Evolutionary conservation across 2,113 vertebrate species (phyloP).

Genomic region (Psittacula cyanocephala): DNA sequence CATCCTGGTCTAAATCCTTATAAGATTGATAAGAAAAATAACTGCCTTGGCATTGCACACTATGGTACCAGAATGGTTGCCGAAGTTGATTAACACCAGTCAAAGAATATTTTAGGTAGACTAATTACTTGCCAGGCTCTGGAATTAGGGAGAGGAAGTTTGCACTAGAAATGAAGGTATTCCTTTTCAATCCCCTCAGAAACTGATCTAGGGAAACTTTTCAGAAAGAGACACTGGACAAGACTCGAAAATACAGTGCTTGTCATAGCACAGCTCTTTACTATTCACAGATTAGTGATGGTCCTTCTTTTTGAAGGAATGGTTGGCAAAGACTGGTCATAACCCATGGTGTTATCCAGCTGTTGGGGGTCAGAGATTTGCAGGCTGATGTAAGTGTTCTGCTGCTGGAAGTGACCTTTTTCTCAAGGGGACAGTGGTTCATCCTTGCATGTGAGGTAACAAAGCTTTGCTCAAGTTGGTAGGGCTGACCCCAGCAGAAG

Average conservation of each 20-base stretch:
- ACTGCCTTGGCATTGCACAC: background rate
- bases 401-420: background rate
- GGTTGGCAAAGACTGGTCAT: background rate
- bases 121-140: background rate
- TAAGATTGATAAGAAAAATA: slow-evolving; percentile 23
- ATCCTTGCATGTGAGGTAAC: background rate
- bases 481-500: background rate
- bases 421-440: background rate
- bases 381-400: background rate
- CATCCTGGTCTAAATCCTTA: slow-evolving; percentile 47
- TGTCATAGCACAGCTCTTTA: background rate
- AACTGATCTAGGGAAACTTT: background rate
- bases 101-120: background rate
- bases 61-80: background rate
- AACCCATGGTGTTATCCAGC: background rate
- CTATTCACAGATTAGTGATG: background rate
- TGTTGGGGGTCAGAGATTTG: background rate
- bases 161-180: background rate
- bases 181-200: background rate
- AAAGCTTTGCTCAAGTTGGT: background rate
- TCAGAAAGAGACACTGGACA: background rate
- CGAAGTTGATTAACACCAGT: background rate
- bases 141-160: background rate
- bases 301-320: background rate
- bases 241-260: background rate